A percentile compares a stretch with the other conserved stretches of the same genome.
Evolutionary conservation across 2,888 invertebrate species (phyloP).

Genomic region (Melikaiella ostensackeni): DNA sequence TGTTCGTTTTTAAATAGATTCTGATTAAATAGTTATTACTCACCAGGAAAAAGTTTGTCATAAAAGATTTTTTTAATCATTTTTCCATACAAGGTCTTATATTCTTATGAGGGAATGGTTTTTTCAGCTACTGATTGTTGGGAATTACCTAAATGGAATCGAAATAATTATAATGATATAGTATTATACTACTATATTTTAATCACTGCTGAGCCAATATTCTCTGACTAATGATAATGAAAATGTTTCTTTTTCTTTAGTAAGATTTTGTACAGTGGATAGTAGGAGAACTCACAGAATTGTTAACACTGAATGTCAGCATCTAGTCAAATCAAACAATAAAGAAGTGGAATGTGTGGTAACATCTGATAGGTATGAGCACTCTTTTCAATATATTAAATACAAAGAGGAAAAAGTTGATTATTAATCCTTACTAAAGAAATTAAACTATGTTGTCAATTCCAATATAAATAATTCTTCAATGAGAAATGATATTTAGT

Average conservation of each 20-base stretch:
- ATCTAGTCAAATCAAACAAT: constrained; percentile 78
- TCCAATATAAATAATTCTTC: neutral
- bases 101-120: too few species aligned
- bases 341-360: constrained; percentile 84
- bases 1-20: neutral
- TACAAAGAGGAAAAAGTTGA: too few species aligned
- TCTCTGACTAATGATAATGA: neutral
- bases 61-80: too few species aligned
- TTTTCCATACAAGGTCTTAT: too few species aligned
- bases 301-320: constrained; percentile 82
- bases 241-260: constrained; percentile 76
- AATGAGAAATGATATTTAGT: neutral
- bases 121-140: too few species aligned
- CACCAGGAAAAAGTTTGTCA: neutral
- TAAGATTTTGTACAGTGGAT: constrained; percentile 86
- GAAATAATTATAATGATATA: too few species aligned
- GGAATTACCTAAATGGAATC: too few species aligned
- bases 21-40: neutral
- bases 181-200: too few species aligned
- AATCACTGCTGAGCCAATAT: neutral
- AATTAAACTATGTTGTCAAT: constrained; percentile 3
- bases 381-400: too few species aligned
- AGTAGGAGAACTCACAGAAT: constrained; percentile 82
- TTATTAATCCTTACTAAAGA: too few species aligned
- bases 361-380: constrained; percentile 83